A percentile compares a stretch with the other conserved stretches of the same genome.
Conservation (phyloP, 2,888 invertebrate species). For the Cataglyphis albicans region DNA sequence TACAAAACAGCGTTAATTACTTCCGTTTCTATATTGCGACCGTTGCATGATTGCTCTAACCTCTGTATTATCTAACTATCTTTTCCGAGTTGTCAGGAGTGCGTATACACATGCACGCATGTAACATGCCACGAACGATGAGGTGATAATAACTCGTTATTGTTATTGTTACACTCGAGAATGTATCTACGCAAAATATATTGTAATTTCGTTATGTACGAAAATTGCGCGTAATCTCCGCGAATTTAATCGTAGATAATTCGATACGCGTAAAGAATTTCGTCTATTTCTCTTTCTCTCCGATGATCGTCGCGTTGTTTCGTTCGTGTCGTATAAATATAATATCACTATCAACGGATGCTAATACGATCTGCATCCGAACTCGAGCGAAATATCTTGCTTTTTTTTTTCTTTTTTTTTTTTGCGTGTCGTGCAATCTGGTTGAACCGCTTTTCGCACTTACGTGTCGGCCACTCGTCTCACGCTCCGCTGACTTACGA, state of each 20-base stretch:
- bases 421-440: not conserved
- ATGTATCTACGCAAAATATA: not conserved
- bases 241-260: not conserved
- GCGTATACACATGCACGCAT: not conserved
- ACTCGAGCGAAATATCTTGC: not conserved
- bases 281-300: too few species aligned
- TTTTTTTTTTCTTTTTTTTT: not conserved
- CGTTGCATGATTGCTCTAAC: not conserved
- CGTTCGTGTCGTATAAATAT: not conserved
- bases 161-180: not conserved
- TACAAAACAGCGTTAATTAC: slow-evolving; percentile 33
- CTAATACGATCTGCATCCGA: not conserved
- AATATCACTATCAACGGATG: not conserved
- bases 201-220: too few species aligned
- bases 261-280: not conserved
- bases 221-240: not conserved
- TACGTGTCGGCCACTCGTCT: slow-evolving; percentile 7
- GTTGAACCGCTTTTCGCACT: not conserved
- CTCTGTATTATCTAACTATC: not conserved
- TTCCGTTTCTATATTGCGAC: slow-evolving; percentile 40
- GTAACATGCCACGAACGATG: not conserved
- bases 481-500: slow-evolving; percentile 2
- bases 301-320: not conserved
- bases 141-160: not conserved
- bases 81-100: not conserved